Evolutionary conservation across 2,888 invertebrate species (phyloP), one percentile per base, ranked within the genome.

Genomic region (Phengaris alcon): DNA sequence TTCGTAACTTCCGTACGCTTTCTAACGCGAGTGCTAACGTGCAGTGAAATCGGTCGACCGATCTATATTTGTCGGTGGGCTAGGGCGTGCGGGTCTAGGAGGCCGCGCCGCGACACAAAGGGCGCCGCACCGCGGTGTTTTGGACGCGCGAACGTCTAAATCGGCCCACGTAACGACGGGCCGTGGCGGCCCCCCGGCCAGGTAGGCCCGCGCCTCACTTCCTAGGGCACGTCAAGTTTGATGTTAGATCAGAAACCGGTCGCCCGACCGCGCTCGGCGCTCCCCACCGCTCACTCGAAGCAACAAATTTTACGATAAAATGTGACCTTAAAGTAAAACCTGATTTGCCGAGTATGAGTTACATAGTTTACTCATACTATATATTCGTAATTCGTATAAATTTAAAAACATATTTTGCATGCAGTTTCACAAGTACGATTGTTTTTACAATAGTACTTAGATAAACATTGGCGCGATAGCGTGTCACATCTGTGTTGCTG

Each of bases 1-100:
- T 74, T 73, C 73, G 76, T 74, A 72, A 75, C 77, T 76, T 76
- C 75, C 77, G 80, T 77, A 77, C 80, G 79, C 81, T 81, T 80
- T 80, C 81, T 80, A 79, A 78, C 76, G 54, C 44, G 74, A 54
- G 52, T 73, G 46, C 74, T 64, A 74, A 70, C 73, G 55, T 74
- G 74, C 57, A 76, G 84, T 81, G 84, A 84, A 84, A 84, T 82
- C 79, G 78, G 77, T 80, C 75, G 78, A 80, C 68, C 76, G 78
- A 80, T 80, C 79, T 84, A 81, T 82, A 81, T 80, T 79, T 79
- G 79, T 81, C 80, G 76, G 77, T 78, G 12, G 10, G 64, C 44
- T 13, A 12, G 59, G 59, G 35, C 35, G 64, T 12, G 72, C 13
- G 72, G 15, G 75, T 81, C 80, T 79, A 76, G 81, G 76, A 68